Evolutionary conservation across 2,797 vertebrate species (phyloP).

Genomic region (Trachops cirrhosus): DNA sequence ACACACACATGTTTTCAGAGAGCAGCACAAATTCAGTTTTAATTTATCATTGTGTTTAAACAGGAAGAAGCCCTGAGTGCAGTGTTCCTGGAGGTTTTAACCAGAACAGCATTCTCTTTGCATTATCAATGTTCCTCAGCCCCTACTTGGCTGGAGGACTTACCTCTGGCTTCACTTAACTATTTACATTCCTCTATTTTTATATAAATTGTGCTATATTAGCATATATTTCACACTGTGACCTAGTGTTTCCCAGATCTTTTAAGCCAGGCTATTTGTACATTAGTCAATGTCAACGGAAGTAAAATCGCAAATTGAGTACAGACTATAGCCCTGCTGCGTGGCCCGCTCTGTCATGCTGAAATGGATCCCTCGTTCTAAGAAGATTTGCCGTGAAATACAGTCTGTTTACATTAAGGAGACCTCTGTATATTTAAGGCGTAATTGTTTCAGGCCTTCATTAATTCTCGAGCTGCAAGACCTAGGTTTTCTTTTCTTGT

Average conservation of each 20-base stretch:
- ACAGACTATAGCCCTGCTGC: constrained; percentile 63
- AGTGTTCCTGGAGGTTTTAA: constrained; percentile 32
- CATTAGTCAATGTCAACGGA: constrained; percentile 78
- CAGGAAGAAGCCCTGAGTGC: constrained; percentile 7
- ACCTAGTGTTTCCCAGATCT: constrained; percentile 78
- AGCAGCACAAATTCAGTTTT: constrained; percentile 41
- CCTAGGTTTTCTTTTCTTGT: constrained; percentile 61
- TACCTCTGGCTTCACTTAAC: constrained; percentile 77
- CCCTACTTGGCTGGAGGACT: constrained; percentile 66
- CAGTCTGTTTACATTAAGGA: constrained; percentile 75
- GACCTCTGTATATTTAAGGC: constrained; percentile 77
- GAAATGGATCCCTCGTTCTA: constrained; percentile 70
- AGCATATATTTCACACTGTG: constrained; percentile 81
- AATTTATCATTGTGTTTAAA: not conserved
- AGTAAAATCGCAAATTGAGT: constrained; percentile 74
- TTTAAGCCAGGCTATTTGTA: constrained; percentile 73
- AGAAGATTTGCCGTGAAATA: constrained; percentile 70
- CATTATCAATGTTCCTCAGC: constrained; percentile 77
- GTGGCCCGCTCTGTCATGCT: constrained; percentile 66
- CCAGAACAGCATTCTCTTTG: constrained; percentile 45
- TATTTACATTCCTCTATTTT: constrained; percentile 81
- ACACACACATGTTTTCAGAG: not conserved
- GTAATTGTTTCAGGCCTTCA: constrained; percentile 80
- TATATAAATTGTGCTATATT: constrained; percentile 82
- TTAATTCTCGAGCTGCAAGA: constrained; percentile 72